A percentile compares a stretch with the other conserved stretches of the same genome.
phyloP scores from a whole-genome alignment of 2,888 invertebrate species.

The Noctua comes region DNA sequence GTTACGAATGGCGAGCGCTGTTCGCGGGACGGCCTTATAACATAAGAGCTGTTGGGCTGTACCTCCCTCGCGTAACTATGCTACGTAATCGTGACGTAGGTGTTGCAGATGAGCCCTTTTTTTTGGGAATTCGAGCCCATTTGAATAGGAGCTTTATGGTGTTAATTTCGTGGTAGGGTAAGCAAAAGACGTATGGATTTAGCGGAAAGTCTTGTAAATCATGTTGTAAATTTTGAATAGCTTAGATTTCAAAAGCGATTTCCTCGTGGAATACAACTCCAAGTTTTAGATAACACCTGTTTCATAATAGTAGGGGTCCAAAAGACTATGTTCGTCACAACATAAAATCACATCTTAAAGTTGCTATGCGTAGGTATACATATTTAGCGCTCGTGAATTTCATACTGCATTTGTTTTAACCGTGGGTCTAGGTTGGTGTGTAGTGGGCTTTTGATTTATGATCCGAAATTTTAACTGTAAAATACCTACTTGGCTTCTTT shows the following conservation, averaged over 20 bases:
- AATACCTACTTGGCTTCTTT: not conserved
- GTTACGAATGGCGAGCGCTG: constrained; percentile 78
- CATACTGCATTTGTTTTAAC: not conserved
- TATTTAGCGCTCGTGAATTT: not conserved
- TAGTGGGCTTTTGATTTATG: not conserved
- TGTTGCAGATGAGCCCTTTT: constrained; percentile 33
- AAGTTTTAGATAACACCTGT: not conserved
- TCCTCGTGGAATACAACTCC: not conserved
- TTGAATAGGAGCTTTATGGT: constrained; percentile 32
- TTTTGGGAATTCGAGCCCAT: constrained; percentile 14
- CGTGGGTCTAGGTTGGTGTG: not conserved
- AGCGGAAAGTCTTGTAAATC: not conserved
- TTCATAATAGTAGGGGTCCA: not conserved
- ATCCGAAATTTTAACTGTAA: not conserved
- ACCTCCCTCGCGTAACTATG: constrained; percentile 74
- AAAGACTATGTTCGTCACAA: not conserved
- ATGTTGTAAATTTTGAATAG: not conserved
- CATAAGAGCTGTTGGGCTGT: constrained; percentile 74
- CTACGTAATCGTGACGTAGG: constrained; percentile 51
- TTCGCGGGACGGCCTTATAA: constrained; percentile 79
- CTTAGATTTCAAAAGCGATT: not conserved
- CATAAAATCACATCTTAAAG: not conserved
- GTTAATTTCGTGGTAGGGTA: constrained; percentile 30
- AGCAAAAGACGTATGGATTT: constrained; percentile 1
- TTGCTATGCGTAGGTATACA: not conserved